These are phyloP conservation scores for Drosophila peninsularis DNA, from an alignment of 2,888 invertebrate species.

Conservation along the genomic window DNA sequence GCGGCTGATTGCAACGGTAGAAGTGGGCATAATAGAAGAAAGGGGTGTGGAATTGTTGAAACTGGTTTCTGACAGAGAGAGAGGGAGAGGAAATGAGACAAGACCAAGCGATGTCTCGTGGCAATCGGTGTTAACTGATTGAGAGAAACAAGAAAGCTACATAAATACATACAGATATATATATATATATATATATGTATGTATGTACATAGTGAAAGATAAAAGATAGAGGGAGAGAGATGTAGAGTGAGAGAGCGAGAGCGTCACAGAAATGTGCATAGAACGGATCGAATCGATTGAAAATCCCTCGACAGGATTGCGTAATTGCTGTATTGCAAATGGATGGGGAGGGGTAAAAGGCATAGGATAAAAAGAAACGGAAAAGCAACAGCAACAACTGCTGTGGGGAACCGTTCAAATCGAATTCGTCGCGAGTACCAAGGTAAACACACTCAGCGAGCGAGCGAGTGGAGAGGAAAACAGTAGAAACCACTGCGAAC, in stretches of 20 bases:
- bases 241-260: background rate
- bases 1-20: constrained; percentile 44
- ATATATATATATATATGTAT: background rate
- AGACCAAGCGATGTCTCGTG: constrained; percentile 51
- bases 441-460: constrained; percentile 47
- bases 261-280: constrained; percentile 11
- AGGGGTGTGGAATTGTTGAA: constrained; percentile 36
- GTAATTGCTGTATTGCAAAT: constrained; percentile 25
- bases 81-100: background rate
- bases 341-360: background rate
- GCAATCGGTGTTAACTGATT: constrained; percentile 46
- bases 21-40: constrained; percentile 15
- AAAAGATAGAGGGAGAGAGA: background rate
- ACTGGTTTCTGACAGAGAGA: constrained; percentile 38
- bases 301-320: constrained; percentile 26
- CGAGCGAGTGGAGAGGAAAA: constrained; percentile 26
- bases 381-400: constrained; percentile 18
- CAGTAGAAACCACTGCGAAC: constrained; percentile 29
- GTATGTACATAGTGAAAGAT: background rate
- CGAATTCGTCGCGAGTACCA: constrained; percentile 56
- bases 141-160: constrained; percentile 23
- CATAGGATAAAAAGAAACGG: constrained; percentile 9
- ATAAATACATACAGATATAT: background rate
- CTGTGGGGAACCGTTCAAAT: constrained; percentile 46
- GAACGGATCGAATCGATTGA: constrained; percentile 45